Evolutionary conservation across 2,888 invertebrate species (phyloP), one percentile per base, ranked within the genome.

Genomic region (Hirudinaria manillensis): DNA sequence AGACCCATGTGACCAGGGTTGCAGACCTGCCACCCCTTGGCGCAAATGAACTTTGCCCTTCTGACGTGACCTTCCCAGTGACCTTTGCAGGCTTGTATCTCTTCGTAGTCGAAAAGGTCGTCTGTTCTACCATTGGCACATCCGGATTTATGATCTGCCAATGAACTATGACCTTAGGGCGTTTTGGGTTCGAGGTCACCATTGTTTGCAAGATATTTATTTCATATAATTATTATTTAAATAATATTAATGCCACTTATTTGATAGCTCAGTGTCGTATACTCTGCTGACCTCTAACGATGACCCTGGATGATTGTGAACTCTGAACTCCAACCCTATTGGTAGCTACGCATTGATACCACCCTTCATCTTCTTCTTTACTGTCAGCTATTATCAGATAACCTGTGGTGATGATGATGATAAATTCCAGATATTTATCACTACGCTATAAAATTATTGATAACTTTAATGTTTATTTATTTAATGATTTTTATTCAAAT

Each of bases 41-140:
- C 79, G 80, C 84, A 84, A 38, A 84, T 80, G 70, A 78, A 77
- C 6, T 81, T 83, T 53, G 38, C 32, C 36, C 81, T 78, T 76
- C 81, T 82, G 13, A 84, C 83, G 78, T 84, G 84, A 70, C 84
- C 84, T n/a, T 80, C 78, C 84, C 84, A 84, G 3, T 74, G 77
- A 13, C 84, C 84, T 51, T 56, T 36, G 38, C 73, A 73, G 21
- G 73, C 73, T 19, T 75, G 70, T 27, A 38, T 75, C 13, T 75
- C 27, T 51, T 75, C 70, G 36, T 74, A 74, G 19, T 68, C 65
- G 36, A 67, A 67, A 13, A 74, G 34, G 21, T 67, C 74, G 3
- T 67, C 53, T 1, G 66, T 56, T 27, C 53, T 29, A n/a, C 70
- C 74, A 32, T 34, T 68, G 19, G 27, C 19, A 68, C 74, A 68